Percentiles rank a stretch among this genome's conserved stretches.
These are phyloP conservation scores for Crenuchus spilurus DNA, from an alignment of 2,797 vertebrate genomes.

Conservation along the genomic window DNA sequence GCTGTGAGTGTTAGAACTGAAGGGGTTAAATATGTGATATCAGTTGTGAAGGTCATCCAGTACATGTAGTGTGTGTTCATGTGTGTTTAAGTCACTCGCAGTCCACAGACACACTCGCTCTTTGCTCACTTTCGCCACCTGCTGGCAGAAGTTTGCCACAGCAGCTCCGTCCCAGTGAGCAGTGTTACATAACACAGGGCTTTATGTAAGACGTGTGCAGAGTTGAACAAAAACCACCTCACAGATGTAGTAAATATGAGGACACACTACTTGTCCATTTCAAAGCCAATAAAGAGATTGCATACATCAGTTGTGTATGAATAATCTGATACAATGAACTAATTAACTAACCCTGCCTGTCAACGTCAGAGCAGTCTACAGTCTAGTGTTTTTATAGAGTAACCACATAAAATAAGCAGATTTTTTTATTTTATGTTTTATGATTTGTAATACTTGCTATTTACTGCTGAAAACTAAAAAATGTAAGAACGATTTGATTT, in stretches of 20 bases:
- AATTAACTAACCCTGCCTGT: no score
- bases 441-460: no score
- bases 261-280: no score
- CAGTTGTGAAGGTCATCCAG: background rate
- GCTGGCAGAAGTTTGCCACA: conserved; percentile 15
- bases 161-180: background rate
- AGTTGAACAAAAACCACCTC: conserved; percentile 5
- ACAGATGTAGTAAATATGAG: background rate
- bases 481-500: no score
- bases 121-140: conserved; percentile 44
- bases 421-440: no score
- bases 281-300: no score
- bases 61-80: conserved; percentile 16
- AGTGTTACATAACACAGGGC: conserved; percentile 33
- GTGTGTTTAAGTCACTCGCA: background rate
- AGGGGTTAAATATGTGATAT: background rate
- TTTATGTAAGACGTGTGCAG: conserved; percentile 21
- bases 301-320: no score
- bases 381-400: no score
- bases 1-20: background rate
- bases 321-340: no score
- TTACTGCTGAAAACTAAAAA: no score
- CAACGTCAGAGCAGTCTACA: no score
- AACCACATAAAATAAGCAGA: no score
- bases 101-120: background rate